Percentiles rank a stretch among this genome's conserved stretches.
phyloP scores from a whole-genome alignment of 2,888 invertebrate genomes.

The Oligia strigilis region DNA sequence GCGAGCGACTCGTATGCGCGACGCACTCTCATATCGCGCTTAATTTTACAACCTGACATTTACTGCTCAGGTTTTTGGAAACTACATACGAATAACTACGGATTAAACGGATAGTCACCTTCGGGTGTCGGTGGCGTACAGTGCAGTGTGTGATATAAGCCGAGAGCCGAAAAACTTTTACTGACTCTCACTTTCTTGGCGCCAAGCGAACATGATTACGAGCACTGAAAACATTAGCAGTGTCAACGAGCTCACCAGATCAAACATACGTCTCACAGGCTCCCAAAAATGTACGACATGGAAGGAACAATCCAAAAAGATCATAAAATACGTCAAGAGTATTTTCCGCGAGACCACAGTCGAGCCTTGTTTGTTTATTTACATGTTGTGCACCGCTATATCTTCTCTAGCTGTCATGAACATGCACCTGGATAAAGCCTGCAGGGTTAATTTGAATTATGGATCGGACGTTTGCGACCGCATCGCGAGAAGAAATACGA shows the following conservation, averaged over 20 bases:
- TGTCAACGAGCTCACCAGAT: constrained; percentile 81
- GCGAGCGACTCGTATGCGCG: constrained; percentile 81
- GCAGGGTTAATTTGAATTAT: constrained; percentile 88
- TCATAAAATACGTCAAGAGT: constrained; percentile 81
- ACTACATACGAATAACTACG: constrained; percentile 81
- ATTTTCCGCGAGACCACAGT: constrained; percentile 89
- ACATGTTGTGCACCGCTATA: constrained; percentile 92
- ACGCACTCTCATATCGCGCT: constrained; percentile 83
- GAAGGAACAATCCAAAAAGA: constrained; percentile 80
- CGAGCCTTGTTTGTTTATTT: constrained; percentile 92
- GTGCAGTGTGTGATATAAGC: constrained; percentile 77
- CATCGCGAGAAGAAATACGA: constrained; percentile 83
- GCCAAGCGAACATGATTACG: constrained; percentile 77
- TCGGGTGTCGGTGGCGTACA: constrained; percentile 75
- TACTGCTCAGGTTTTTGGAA: constrained; percentile 87
- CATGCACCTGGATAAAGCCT: constrained; percentile 91
- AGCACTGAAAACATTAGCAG: constrained; percentile 77
- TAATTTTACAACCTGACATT: constrained; percentile 85
- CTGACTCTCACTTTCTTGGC: constrained; percentile 81
- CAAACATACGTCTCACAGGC: constrained; percentile 82
- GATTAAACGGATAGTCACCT: constrained; percentile 82
- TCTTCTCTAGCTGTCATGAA: constrained; percentile 91
- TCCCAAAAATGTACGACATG: constrained; percentile 73
- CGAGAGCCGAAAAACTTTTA: constrained; percentile 74
- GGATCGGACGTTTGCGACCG: constrained; percentile 90